Evolutionary conservation across 30 jellyfish, hydroid and myxozoan species (phyloP), one percentile per base, ranked within the genome.

Genomic region (Nemopilema nomurai): DNA sequence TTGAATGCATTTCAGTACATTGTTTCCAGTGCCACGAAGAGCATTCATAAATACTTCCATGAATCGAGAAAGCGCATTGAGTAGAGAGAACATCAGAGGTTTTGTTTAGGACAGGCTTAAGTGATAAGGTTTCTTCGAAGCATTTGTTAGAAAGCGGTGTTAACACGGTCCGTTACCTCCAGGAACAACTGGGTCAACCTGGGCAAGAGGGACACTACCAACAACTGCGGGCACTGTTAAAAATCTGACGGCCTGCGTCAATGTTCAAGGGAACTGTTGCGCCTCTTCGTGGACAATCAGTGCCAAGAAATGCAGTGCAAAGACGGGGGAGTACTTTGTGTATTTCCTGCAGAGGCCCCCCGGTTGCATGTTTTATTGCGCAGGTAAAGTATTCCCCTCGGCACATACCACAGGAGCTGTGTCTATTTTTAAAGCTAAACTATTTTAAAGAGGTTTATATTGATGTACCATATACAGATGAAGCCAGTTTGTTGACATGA

Each of bases 351-450:
- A 64, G 73, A 80, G 92, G 65, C 80, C 91, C 17, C 86, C 88
- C 1, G 97, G 95, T 25, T 83, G 96, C 72, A 84, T 90, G 92
- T 66, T 83, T 7, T 90, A 90, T 62, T 90, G 97, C 63, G 97
- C 89, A 67, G 97, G 97, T 90, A 31, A n/a, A n/a, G n/a, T n/a
- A n/a, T n/a, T n/a, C n/a, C n/a, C n/a, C n/a, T n/a, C n/a, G n/a
- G n/a, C n/a, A n/a, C n/a, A n/a, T n/a, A n/a, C n/a, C n/a, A n/a
- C n/a, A n/a, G n/a, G n/a, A n/a, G n/a, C n/a, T n/a, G n/a, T n/a
- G n/a, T n/a, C n/a, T n/a, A n/a, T n/a, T n/a, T n/a, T n/a, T n/a
- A n/a, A n/a, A n/a, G n/a, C n/a, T n/a, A n/a, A n/a, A n/a, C n/a
- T n/a, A n/a, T n/a, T n/a, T n/a, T n/a, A n/a, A n/a, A n/a, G n/a